Evolutionary conservation across 1,140 invertebrate species (phyloP).

Genomic region (Cyclargus thomasi): DNA sequence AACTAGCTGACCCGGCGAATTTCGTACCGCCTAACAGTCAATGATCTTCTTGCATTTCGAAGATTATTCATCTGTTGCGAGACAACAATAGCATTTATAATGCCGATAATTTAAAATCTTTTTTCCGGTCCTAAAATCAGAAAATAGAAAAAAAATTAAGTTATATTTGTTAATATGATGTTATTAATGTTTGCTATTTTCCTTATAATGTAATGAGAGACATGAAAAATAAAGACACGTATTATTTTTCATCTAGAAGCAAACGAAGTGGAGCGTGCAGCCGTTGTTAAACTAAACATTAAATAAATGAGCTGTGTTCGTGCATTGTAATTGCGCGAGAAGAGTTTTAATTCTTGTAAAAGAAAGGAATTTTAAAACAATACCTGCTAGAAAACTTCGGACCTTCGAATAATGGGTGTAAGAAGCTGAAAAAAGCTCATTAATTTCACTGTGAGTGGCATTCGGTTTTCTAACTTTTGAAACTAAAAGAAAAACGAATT

Average conservation of each 20-base stretch:
- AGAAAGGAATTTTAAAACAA: slow-evolving; percentile 1
- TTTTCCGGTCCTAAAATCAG: no score
- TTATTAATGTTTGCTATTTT: neutral
- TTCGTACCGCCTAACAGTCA: no score
- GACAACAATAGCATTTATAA: no score
- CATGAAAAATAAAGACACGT: neutral
- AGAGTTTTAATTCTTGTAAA: neutral
- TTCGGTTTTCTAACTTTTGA: neutral
- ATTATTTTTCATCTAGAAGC: neutral
- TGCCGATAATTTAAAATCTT: no score
- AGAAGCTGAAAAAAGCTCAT: slow-evolving; percentile 3
- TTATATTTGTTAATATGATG: neutral
- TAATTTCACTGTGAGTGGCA: neutral
- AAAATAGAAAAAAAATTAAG: no score
- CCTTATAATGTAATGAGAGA: neutral
- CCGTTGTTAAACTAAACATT: neutral
- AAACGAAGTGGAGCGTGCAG: neutral
- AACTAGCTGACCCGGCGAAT: no score
- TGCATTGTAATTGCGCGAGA: neutral
- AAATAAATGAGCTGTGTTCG: neutral
- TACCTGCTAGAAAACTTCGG: slow-evolving; percentile 2
- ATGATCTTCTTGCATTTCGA: no score
- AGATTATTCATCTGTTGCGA: no score
- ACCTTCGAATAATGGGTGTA: neutral
- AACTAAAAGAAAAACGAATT: neutral